phyloP scores from a whole-genome alignment of 64 coral and sea anemone species.

The Platygyra sinensis region DNA sequence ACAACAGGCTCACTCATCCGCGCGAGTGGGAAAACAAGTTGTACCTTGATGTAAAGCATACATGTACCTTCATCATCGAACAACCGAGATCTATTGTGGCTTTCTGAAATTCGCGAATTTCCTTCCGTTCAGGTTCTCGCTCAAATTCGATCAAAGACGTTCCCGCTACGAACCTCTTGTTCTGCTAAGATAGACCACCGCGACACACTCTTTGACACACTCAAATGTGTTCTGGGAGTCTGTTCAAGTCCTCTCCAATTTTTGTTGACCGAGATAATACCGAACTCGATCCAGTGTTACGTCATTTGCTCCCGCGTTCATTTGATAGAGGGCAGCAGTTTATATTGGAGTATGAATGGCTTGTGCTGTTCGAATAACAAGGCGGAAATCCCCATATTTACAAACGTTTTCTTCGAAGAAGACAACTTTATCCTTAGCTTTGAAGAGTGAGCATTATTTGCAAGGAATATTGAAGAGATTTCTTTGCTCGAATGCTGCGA shows the following conservation, averaged over 20 bases:
- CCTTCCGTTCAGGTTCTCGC: not conserved
- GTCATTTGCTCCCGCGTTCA: not conserved
- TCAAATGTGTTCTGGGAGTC: not conserved
- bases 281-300: not conserved
- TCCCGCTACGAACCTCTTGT: not conserved
- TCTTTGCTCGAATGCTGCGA: slow-evolving; percentile 65
- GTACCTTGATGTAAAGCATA: not conserved
- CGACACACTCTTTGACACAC: no score
- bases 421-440: not conserved
- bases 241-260: not conserved
- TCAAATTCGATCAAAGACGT: not conserved
- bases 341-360: not conserved
- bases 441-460: not conserved
- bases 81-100: not conserved
- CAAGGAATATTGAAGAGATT: not conserved
- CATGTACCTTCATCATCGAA: not conserved
- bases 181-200: not conserved
- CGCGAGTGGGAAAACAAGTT: not conserved
- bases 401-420: not conserved
- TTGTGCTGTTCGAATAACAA: not conserved
- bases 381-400: not conserved
- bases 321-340: slow-evolving; percentile 18
- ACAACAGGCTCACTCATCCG: not conserved
- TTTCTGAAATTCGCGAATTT: not conserved
- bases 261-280: not conserved